Base-by-base conservation (phyloP, 2,888 invertebrate genomes). In the Sicus ferrugineus region DNA sequence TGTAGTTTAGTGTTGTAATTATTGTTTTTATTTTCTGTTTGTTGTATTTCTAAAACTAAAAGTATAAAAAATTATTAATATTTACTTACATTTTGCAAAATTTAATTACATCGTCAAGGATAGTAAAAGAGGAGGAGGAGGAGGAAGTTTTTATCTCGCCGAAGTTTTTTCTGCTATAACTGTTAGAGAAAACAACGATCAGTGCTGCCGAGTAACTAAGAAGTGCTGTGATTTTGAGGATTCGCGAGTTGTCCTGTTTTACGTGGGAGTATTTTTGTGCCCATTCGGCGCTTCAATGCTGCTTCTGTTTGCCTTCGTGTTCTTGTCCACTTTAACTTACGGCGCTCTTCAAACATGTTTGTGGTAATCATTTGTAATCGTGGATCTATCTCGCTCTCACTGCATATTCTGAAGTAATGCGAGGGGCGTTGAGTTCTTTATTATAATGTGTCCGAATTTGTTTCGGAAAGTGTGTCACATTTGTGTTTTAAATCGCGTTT, bases 301-400 rank as follows among this genome's bases (percentile, higher is more conserved):
- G 31, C 67, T 77, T 67, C 21, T 78, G 58, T 70, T 77, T 58
- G 76, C 73, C 26, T 34, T 78, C 62, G 59, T 77, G 74, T 62
- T 75, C 23, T 50, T 75, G 46, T 46, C 77, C 61, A 71, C 78
- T 67, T 61, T 78, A n/a, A 70, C 69, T 16, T 78, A 71, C 70
- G 67, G 77, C 64, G 58, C 70, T 46, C 58, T 75, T 16, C 77
- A 78, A 71, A 67, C 73, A 23, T 69, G 79, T 21, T 70, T 75
- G 68, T 75, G 79, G 79, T 79, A 79, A 77, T 69, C 50, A 26
- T 34, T 34, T 9, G 14, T 34, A 14, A 34, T 34, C 34, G 34
- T 14, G n/a, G n/a, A n/a, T n/a, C n/a, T n/a, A n/a, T n/a, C n/a
- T n/a, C n/a, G n/a, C 48, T 48, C 19, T 7, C n/a, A 48, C n/a